phyloP scores from a whole-genome alignment of 2,888 invertebrate genomes.

The Tenodera sinensis region DNA sequence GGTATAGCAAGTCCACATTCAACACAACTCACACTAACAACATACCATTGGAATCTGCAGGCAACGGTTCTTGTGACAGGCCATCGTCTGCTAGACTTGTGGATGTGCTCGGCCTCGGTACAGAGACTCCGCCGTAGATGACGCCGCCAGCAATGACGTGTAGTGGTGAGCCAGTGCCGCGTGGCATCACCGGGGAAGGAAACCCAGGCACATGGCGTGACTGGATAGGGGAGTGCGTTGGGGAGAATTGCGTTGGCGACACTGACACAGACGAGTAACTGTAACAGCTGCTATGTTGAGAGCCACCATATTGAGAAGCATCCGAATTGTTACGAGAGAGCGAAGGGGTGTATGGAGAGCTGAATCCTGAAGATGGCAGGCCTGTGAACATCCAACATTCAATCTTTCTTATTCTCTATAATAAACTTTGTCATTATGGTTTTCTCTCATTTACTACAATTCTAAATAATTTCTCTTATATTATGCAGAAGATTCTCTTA shows the following conservation, averaged over 20 bases:
- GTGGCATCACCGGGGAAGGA: constrained; percentile 36
- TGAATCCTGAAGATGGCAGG: constrained; percentile 48
- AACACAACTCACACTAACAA: too few relatives aligned
- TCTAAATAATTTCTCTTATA: too few relatives aligned
- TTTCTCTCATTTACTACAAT: too few relatives aligned
- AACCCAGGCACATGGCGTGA: constrained; percentile 38
- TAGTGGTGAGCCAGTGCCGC: constrained; percentile 28
- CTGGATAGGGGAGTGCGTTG: constrained; percentile 79
- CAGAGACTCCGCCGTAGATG: constrained; percentile 25
- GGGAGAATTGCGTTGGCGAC: constrained; percentile 64
- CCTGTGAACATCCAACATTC: constrained; percentile 39
- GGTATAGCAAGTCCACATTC: too few relatives aligned
- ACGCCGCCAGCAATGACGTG: constrained; percentile 33
- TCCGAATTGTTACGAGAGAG: constrained; percentile 87
- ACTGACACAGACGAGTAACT: constrained; percentile 60
- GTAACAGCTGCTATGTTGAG: constrained; percentile 60
- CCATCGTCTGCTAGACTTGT: constrained; percentile 25
- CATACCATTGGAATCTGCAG: constrained; percentile 28
- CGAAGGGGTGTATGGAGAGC: constrained; percentile 69
- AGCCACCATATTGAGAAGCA: constrained; percentile 82
- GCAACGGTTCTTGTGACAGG: constrained; percentile 21
- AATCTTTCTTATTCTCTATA: too few relatives aligned
- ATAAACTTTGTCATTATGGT: too few relatives aligned
- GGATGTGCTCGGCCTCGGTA: constrained; percentile 9
- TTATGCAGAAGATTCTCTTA: too few relatives aligned